Base-by-base conservation (phyloP, 2,113 vertebrate species). In the Myodes glareolus region DNA sequence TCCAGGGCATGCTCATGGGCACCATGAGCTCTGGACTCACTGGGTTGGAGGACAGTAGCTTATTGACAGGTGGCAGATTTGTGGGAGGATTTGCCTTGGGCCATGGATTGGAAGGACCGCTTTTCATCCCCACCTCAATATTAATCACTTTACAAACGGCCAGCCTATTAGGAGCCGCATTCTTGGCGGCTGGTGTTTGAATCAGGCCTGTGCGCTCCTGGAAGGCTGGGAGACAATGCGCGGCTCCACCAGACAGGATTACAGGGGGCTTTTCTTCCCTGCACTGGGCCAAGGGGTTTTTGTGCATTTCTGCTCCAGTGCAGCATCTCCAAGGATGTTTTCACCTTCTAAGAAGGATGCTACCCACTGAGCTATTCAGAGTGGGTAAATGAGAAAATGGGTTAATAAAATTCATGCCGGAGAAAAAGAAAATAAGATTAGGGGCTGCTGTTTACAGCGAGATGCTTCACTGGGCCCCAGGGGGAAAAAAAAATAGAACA, bases 281-380 rank as follows among this genome's bases (percentile, higher is more conserved):
- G 97, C 16, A 1, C 90, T 0, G 78, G 97, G 96, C 87, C 97
- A 81, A 97, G 97, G 97, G 91, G 98, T 97, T 95, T 95, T 98
- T 98, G 97, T 98, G 98, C 98, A 97, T 98, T 98, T 98, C 98
- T 98, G 94, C 84, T 65, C 94, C 75, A 2, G 81, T 94, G 10
- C 96, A 0, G 23, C 97, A 97, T 98, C 98, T 98, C 98, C 98
- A 97, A 98, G 98, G 98, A 98, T 97, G 97, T 97, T 98, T 97
- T 97, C 97, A 94, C 98, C 98, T 97, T 98, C 98, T 98, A 87
- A 98, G 98, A 98, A 98, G 98, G 98, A 98, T 98, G 98, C 98
- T 97, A 97, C 98, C 98, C 98, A 98, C 98, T 98, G 98, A 98
- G 98, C 98, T 98, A 98, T 99, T 98, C 98, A 99, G 67, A 97